Conservation (phyloP, 1,140 invertebrate genomes). For the Bemisia tabaci region DNA sequence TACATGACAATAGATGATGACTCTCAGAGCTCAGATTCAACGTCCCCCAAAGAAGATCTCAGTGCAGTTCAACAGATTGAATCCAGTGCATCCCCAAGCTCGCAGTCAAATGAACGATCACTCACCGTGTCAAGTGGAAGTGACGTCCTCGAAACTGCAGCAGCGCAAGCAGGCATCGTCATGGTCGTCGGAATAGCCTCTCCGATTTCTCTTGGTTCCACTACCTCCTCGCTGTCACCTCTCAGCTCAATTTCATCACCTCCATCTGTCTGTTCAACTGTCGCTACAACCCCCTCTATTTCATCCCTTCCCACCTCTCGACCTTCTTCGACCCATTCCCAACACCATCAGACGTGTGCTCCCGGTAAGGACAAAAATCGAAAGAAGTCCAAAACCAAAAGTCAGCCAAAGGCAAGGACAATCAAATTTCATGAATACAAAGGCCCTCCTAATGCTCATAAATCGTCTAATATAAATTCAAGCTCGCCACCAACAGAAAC, state of each 20-base stretch:
- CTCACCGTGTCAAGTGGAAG: neutral
- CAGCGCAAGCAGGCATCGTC: conserved; percentile 48
- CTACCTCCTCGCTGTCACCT: conserved; percentile 18
- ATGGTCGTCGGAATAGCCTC: conserved; percentile 32
- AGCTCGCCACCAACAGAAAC: conserved; percentile 48
- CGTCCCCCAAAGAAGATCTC: conserved; percentile 23
- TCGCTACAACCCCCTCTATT: conserved; percentile 12
- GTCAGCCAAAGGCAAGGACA: conserved; percentile 67
- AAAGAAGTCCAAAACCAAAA: conserved; percentile 76
- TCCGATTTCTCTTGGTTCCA: conserved; percentile 15
- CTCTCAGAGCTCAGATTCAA: conserved; percentile 61
- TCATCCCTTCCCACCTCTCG: conserved; percentile 13
- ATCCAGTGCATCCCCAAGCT: neutral
- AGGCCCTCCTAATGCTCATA: conserved; percentile 83
- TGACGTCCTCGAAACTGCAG: conserved; percentile 39
- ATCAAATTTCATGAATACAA: conserved; percentile 99
- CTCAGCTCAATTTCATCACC: conserved; percentile 19
- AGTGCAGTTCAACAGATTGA: neutral
- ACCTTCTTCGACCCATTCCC: conserved; percentile 35
- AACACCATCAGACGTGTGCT: conserved; percentile 37
- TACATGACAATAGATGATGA: conserved; percentile 78
- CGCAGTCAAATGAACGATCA: neutral
- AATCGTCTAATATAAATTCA: conserved; percentile 37
- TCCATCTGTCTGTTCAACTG: conserved; percentile 14
- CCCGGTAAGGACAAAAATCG: conserved; percentile 68